phyloP scores from a whole-genome alignment of 2,797 vertebrate genomes.

The Chaetophractus vellerosus region DNA sequence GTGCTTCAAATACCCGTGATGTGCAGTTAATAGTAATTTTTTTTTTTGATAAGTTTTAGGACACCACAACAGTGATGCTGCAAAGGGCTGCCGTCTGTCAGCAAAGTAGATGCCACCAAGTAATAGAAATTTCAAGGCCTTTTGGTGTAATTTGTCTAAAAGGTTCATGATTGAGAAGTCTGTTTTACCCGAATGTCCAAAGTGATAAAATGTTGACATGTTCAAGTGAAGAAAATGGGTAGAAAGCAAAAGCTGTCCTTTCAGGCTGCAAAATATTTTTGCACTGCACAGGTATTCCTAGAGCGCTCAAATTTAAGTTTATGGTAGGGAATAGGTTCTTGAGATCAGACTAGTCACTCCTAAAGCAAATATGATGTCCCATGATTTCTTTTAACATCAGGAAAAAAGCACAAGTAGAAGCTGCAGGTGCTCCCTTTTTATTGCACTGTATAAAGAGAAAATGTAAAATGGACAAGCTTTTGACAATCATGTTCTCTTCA shows the following conservation, averaged over 20 bases:
- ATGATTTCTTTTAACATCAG: conserved; percentile 78
- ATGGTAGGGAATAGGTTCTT: not conserved
- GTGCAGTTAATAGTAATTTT: conserved; percentile 84
- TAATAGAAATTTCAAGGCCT: conserved; percentile 83
- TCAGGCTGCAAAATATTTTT: conserved; percentile 16
- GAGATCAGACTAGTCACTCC: conserved; percentile 61
- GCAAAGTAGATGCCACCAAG: conserved; percentile 82
- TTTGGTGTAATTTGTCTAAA: conserved; percentile 87
- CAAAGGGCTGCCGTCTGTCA: conserved; percentile 83
- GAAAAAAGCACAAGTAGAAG: conserved; percentile 68
- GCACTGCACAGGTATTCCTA: conserved; percentile 29
- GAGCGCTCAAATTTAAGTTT: conserved; percentile 32
- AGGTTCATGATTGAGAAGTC: conserved; percentile 78
- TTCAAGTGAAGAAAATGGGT: conserved; percentile 75
- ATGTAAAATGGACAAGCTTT: conserved; percentile 87
- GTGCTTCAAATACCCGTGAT: conserved; percentile 83
- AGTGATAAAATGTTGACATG: conserved; percentile 73
- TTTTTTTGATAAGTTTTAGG: conserved; percentile 84
- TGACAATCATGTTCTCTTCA: conserved; percentile 87
- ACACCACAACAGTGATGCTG: conserved; percentile 73
- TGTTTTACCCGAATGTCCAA: conserved; percentile 84
- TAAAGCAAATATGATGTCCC: conserved; percentile 77
- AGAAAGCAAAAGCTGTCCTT: conserved; percentile 71
- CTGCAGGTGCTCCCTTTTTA: conserved; percentile 86
- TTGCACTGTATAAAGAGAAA: conserved; percentile 84